Conservation (phyloP, 2,797 vertebrate genomes). For the Falco cherrug region DNA sequence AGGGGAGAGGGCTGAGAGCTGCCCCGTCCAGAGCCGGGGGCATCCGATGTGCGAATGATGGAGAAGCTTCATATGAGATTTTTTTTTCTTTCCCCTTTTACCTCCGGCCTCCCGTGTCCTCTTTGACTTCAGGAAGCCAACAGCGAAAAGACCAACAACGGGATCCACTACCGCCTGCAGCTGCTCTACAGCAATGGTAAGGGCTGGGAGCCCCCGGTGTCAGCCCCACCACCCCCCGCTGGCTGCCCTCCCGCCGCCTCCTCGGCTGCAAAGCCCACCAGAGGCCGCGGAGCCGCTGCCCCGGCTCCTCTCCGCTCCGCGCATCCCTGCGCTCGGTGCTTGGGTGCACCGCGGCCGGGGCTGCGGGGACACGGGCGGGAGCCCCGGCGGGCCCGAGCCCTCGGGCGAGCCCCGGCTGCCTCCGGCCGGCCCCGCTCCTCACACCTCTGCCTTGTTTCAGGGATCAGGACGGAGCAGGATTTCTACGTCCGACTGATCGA, state of each 20-base stretch:
- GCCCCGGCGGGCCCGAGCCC: background rate
- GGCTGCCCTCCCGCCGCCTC: background rate
- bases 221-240: background rate
- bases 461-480: conserved; percentile 97
- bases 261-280: background rate
- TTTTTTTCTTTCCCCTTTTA: background rate
- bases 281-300: background rate
- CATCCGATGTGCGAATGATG: background rate
- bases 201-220: background rate
- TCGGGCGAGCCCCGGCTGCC: background rate
- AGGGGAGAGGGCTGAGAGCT: background rate
- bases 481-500: conserved; percentile 97
- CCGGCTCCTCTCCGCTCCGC: background rate
- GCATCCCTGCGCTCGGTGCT: background rate
- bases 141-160: conserved; percentile 98
- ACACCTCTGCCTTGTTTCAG: conserved; percentile 69
- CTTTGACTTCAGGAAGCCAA: conserved; percentile 87
- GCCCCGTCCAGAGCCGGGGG: background rate
- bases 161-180: conserved; percentile 97
- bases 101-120: background rate
- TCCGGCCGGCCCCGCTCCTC: background rate
- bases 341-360: no score
- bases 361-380: background rate
- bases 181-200: conserved; percentile 98
- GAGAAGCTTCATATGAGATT: background rate